Evolutionary conservation across 2,797 vertebrate species (phyloP), one percentile per base, ranked within the genome.

Genomic region (Darevskia nairensis): DNA sequence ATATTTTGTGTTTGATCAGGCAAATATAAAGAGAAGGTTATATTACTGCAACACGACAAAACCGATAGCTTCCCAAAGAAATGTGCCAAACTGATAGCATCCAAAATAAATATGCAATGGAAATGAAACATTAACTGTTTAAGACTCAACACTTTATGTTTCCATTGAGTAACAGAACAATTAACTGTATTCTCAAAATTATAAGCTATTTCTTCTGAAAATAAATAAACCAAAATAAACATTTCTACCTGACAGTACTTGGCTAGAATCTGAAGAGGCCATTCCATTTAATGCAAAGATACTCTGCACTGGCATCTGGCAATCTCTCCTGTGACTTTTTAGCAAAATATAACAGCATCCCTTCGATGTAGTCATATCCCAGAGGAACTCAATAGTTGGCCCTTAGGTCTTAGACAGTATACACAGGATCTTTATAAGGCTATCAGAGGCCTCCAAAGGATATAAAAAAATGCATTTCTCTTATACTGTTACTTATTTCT

Each of bases 11-110:
- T 87, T 89, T 0, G 0, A 74, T 89, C 61, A 92, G 32, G 85
- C 87, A 93, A 93, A 79, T 82, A 3, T 21, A 91, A 91, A 1
- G 66, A 80, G 79, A 88, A 90, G 89, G 80, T 81, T 86, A 79
- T 91, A 81, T 86, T 77, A 85, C 32, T 61, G n/a, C 75, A 95
- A 74, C 39, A 13, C 61, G 82, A 87, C n/a, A 81, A 84, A 87
- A 86, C 44, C 32, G 66, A 78, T 46, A 85, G 29, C 19, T 2
- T 29, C 44, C 8, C 86, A 23, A 89, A 71, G 59, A 64, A 19
- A 64, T 19, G 21, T 64, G 61, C 50, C 50, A 84, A 87, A 86
- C 44, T 35, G 66, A 78, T 46, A 85, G n/a, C 15, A 5, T 46
- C 44, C 7, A 84, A 23, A 90, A 71, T 66, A 64, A 19, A 64